Evolutionary conservation across 2,113 vertebrate genomes (phyloP).

Genomic region (Rallus limicola): DNA sequence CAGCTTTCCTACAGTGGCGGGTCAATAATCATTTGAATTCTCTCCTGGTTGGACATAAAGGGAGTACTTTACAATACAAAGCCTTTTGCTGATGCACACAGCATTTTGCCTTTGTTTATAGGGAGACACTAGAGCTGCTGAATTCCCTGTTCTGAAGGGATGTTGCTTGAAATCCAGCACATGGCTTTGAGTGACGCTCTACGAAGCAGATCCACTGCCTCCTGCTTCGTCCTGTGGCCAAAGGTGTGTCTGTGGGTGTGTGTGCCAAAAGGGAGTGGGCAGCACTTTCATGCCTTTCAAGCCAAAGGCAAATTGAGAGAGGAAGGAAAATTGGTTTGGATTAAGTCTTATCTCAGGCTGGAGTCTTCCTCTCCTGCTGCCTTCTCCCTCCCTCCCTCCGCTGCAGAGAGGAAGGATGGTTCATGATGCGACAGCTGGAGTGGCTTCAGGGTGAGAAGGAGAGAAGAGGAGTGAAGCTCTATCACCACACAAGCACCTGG

Average conservation of each 20-base stretch:
- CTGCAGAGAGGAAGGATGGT: background rate
- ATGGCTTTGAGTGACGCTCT: background rate
- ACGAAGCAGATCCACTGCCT: background rate
- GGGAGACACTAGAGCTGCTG: background rate
- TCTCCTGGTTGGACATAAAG: conserved; percentile 37
- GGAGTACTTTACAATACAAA: conserved; percentile 16
- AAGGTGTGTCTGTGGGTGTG: background rate
- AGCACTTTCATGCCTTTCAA: background rate
- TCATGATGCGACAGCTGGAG: background rate
- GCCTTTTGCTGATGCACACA: conserved; percentile 45
- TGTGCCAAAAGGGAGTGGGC: background rate
- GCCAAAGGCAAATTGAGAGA: background rate
- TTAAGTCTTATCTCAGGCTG: background rate
- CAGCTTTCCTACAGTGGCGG: conserved; percentile 24
- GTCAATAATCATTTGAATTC: conserved; percentile 57
- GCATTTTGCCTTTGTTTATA: conserved; percentile 46
- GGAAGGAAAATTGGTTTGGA: background rate
- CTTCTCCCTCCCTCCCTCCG: background rate
- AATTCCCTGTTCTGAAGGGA: background rate
- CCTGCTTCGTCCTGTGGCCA: background rate
- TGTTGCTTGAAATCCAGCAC: background rate
- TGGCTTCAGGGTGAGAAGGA: background rate
- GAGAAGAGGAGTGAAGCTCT: background rate
- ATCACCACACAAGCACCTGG: background rate
- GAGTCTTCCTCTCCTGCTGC: background rate